Percentiles rank a stretch among this genome's conserved stretches.
phyloP scores from a whole-genome alignment of 2,888 invertebrate genomes.

The Stramonita haemastoma region DNA sequence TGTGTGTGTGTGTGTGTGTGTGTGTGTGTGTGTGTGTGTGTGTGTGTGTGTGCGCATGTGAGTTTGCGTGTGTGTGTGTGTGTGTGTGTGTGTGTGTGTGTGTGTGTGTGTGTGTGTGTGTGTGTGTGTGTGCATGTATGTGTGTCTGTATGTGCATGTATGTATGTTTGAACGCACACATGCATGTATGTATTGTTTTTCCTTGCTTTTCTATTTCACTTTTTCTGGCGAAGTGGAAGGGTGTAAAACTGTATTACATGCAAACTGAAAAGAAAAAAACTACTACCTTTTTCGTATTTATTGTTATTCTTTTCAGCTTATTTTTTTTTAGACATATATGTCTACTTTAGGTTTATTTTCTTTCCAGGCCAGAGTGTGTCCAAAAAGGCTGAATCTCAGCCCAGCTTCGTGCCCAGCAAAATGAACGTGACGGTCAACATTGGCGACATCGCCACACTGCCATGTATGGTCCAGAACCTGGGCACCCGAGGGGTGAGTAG shows the following conservation, averaged over 20 bases:
- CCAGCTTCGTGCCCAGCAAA: conserved; percentile 40
- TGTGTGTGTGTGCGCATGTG: neutral
- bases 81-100: neutral
- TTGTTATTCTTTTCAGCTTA: neutral
- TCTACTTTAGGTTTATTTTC: neutral
- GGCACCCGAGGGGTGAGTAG: conserved; percentile 53
- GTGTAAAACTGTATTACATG: neutral
- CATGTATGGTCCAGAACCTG: conserved; percentile 52
- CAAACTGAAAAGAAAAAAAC: neutral
- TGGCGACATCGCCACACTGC: conserved; percentile 50
- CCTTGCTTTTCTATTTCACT: neutral
- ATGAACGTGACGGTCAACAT: conserved; percentile 49
- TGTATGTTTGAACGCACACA: neutral
- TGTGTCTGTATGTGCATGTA: neutral
- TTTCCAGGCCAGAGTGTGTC: neutral
- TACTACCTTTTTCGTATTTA: neutral
- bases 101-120: too few relatives aligned
- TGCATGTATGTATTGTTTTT: neutral
- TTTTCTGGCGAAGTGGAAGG: neutral
- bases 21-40: neutral
- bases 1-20: conserved; percentile 17
- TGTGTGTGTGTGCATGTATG: neutral
- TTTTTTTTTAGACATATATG: neutral
- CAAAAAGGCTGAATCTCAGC: conserved; percentile 12
- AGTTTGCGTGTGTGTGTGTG: neutral